Evolutionary conservation across 1,140 invertebrate genomes (phyloP), one percentile per base, ranked within the genome.

Genomic region (Habropoda laboriosa): DNA sequence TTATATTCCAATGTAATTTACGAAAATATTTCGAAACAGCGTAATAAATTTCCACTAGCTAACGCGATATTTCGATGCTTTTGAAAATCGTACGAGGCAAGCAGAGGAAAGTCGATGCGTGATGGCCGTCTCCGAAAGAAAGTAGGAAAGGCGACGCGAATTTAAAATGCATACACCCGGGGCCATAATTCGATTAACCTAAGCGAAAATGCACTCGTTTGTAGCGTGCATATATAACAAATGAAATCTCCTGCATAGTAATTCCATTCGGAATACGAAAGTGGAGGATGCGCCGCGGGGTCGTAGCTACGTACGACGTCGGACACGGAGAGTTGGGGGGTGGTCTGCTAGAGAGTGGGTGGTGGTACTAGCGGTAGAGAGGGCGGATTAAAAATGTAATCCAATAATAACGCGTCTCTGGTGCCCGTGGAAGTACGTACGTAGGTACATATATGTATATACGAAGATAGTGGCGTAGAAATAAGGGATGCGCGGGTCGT

Each of bases 341-440:
- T 66, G 68, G 78, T 58, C 55, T 68, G 79, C 64, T 49, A 27
- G 77, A 76, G 83, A 58, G 80, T 70, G 75, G 63, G 81, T 57
- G 81, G 77, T 30, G 76, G 58, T 85, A 82, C 79, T 73, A 76
- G 81, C 72, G 79, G 82, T 78, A 83, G 87, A 86, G 91, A 90
- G 92, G 90, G 88, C 88, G 92, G 92, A 92, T 93, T 93, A 93
- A 92, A 93, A 93, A 93, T 93, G 92, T 93, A 93, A 93, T 93
- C 92, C 92, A 93, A 93, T 93, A 92, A 92, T 93, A 92, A 92
- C 91, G 91, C 90, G 92, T 92, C 92, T 91, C 92, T 91, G 90
- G 91, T 90, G 89, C 90, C 89, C 90, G 89, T 90, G 88, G 86
- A 90, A 89, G 89, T 91, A 91, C 86, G 86, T 90, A 87, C 80